phyloP scores from a whole-genome alignment of 2,113 vertebrate genomes.

The Platanista minor region DNA sequence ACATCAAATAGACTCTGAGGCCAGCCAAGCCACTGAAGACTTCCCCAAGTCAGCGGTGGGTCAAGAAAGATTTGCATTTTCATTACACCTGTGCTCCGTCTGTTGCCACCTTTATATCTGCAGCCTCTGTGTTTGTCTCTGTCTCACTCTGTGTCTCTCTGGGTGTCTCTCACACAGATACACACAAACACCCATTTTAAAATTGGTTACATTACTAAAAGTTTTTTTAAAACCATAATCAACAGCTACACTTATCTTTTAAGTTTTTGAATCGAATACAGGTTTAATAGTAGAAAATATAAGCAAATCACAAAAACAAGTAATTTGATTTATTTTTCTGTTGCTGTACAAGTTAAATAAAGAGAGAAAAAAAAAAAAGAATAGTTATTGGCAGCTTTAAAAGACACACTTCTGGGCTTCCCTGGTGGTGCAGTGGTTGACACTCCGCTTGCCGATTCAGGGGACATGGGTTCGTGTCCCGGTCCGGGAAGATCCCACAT shows the following conservation, averaged over 20 bases:
- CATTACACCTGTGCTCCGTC: neutral
- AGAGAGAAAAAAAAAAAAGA: neutral
- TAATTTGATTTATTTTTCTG: neutral
- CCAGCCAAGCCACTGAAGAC: neutral
- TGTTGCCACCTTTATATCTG: neutral
- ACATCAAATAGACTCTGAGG: conserved; percentile 15
- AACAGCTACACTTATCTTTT: neutral
- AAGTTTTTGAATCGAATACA: neutral
- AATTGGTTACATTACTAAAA: neutral
- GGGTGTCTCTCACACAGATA: neutral
- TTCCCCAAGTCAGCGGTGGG: neutral
- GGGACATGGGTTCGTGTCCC: no score
- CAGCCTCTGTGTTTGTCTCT: neutral
- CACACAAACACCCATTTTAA: neutral
- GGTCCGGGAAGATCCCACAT: no score
- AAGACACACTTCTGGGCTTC: neutral
- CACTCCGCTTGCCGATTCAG: no score
- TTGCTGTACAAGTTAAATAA: neutral
- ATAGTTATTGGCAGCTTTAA: neutral
- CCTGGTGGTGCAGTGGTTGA: no score
- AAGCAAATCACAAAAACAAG: neutral
- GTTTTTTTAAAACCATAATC: neutral
- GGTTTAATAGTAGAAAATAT: neutral
- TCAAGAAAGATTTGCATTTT: neutral
- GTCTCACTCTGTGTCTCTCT: neutral